Evolutionary conservation across 2,888 invertebrate species (phyloP).

Genomic region (Callyntrura guangdongensis): DNA sequence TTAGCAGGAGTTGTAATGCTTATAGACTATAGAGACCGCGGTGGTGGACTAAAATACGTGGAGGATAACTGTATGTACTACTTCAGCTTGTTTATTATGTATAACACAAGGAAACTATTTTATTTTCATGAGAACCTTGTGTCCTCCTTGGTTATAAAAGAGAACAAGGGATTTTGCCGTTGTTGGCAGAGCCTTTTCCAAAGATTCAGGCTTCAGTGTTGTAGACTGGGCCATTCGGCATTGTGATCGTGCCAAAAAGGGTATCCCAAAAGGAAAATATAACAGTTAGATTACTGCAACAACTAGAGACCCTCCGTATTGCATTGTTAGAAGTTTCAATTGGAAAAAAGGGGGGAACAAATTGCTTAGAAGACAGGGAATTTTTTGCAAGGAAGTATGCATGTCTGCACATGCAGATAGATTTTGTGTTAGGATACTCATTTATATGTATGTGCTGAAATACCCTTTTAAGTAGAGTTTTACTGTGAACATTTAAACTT

Average conservation of each 20-base stretch:
- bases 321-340: not conserved
- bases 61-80: not conserved
- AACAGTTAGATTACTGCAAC: not conserved
- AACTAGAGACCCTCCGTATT: not conserved
- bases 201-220: not conserved
- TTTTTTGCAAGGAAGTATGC: not conserved
- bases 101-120: slow-evolving; percentile 10
- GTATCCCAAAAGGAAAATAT: slow-evolving; percentile 11
- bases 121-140: slow-evolving; percentile 14
- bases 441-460: not conserved
- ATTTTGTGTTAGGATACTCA: too few relatives aligned
- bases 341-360: slow-evolving; percentile 3
- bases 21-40: not conserved
- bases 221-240: too few relatives aligned
- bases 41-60: not conserved
- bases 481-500: not conserved
- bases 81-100: not conserved
- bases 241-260: not conserved
- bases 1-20: not conserved
- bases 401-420: not conserved
- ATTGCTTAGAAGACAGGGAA: not conserved
- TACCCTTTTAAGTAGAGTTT: not conserved
- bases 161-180: not conserved
- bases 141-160: not conserved
- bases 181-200: slow-evolving; percentile 1